These are phyloP conservation scores for Proteles cristata DNA, from an alignment of 2,113 vertebrate genomes.

Conservation along the genomic window DNA sequence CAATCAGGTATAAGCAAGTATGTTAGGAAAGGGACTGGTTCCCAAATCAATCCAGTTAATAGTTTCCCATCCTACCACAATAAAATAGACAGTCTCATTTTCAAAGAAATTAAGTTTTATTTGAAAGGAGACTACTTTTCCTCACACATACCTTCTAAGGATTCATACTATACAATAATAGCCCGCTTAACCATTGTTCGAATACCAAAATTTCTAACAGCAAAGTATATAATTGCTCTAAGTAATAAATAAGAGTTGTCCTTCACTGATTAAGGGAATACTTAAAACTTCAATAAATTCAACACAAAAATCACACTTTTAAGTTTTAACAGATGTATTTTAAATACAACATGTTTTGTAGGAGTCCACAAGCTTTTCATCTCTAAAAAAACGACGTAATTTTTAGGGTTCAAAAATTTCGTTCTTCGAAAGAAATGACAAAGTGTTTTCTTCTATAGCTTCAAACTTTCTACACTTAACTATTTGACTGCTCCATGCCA, in stretches of 20 bases:
- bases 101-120: conserved; percentile 87
- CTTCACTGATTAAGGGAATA: conserved; percentile 81
- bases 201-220: conserved; percentile 82
- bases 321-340: conserved; percentile 79
- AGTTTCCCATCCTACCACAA: conserved; percentile 14
- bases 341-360: conserved; percentile 77
- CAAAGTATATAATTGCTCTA: conserved; percentile 85
- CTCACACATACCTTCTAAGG: conserved; percentile 72
- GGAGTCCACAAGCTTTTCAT: conserved; percentile 73
- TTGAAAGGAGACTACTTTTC: conserved; percentile 75
- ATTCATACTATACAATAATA: conserved; percentile 74
- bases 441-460: conserved; percentile 77
- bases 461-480: conserved; percentile 80
- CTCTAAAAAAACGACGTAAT: conserved; percentile 67
- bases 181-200: conserved; percentile 73
- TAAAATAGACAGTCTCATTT: conserved; percentile 53
- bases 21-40: neutral
- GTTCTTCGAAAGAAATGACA: conserved; percentile 71
- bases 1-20: neutral
- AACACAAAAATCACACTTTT: conserved; percentile 74
- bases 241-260: conserved; percentile 84
- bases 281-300: conserved; percentile 73
- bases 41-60: neutral
- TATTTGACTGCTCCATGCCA: conserved; percentile 72
- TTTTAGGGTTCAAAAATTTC: conserved; percentile 76